These are phyloP conservation scores for Pipistrellus nathusii DNA, from an alignment of 2,797 vertebrate genomes.

Conservation along the genomic window DNA sequence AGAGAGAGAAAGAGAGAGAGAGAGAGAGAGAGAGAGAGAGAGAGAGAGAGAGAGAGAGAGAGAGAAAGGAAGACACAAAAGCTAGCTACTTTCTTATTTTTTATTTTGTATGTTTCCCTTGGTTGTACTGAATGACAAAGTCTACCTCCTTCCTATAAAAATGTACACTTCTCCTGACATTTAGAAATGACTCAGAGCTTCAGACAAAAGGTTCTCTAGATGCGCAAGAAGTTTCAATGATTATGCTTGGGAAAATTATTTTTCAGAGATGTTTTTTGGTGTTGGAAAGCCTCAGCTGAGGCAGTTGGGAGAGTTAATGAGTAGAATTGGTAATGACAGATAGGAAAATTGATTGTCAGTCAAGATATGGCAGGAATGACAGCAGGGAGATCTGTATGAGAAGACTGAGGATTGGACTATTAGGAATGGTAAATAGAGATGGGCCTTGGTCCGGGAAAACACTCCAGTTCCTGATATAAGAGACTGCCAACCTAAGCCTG, in stretches of 20 bases:
- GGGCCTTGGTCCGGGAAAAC: not conserved
- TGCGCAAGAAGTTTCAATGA: slow-evolving; percentile 67
- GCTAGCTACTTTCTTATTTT: not conserved
- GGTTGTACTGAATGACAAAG: not conserved
- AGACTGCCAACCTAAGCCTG: not conserved
- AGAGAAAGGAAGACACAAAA: not conserved
- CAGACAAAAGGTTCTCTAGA: slow-evolving; percentile 46
- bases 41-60: no score
- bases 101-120: not conserved
- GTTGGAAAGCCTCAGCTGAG: not conserved
- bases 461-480: not conserved
- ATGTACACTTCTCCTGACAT: slow-evolving; percentile 50
- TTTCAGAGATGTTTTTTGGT: slow-evolving; percentile 61
- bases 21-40: no score
- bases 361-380: slow-evolving; percentile 17
- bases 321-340: slow-evolving; percentile 74
- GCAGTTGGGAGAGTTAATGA: slow-evolving; percentile 71
- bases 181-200: slow-evolving; percentile 70
- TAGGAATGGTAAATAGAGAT: not conserved
- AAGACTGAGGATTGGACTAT: not conserved
- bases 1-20: no score
- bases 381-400: not conserved
- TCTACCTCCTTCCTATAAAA: slow-evolving; percentile 31
- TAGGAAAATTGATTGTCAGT: slow-evolving; percentile 76
- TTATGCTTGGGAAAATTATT: slow-evolving; percentile 63